Conservation (phyloP, 2,888 invertebrate genomes). For the Metopia argyrocephala region DNA sequence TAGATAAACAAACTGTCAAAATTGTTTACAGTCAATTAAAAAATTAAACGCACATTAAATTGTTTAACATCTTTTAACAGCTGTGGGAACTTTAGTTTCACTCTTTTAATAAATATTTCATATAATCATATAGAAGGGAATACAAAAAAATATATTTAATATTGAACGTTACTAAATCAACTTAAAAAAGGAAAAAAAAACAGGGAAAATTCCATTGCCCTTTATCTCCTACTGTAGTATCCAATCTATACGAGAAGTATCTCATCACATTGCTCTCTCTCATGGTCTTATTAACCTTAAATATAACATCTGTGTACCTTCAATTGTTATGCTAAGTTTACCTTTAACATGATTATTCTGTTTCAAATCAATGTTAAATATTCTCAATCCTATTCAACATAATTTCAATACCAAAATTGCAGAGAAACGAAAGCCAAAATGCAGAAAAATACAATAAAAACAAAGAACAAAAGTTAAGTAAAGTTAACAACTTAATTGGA, state of each 20-base stretch:
- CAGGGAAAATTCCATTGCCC: neutral
- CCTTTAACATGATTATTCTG: neutral
- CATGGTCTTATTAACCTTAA: neutral
- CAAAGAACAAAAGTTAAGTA: slow-evolving; percentile 51
- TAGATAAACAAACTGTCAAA: neutral
- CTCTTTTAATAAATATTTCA: no score
- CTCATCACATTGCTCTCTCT: neutral
- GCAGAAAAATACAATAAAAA: slow-evolving; percentile 28
- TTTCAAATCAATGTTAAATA: slow-evolving; percentile 37
- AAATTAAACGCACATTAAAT: no score
- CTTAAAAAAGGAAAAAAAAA: no score
- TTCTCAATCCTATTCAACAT: slow-evolving; percentile 18
- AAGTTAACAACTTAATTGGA: slow-evolving; percentile 76
- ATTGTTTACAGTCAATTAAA: neutral
- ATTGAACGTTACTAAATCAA: no score
- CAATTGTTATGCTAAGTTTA: neutral
- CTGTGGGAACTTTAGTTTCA: no score
- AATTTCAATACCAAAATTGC: slow-evolving; percentile 7
- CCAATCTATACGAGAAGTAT: neutral
- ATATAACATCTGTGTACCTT: neutral
- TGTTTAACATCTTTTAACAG: no score
- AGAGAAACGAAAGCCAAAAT: neutral
- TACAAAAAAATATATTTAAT: no score
- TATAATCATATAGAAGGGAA: no score
- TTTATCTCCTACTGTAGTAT: neutral